Percentiles rank a stretch among this genome's conserved stretches.
Evolutionary conservation across 23 tunicate genomes (phyloP).

Genomic region (Ascidia mentula): DNA sequence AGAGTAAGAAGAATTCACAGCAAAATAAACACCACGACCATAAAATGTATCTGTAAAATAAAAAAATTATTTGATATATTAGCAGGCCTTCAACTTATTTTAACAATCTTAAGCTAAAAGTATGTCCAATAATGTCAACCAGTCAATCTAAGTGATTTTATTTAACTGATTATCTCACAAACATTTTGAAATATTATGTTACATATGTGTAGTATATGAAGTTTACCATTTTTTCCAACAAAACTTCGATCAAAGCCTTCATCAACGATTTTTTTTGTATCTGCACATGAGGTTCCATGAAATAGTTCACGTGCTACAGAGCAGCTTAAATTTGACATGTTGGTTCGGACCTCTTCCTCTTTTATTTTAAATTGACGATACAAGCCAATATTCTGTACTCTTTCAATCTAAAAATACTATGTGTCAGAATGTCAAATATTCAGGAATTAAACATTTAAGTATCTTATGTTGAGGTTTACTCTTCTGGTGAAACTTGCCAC

Average conservation of each 20-base stretch:
- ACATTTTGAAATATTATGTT: no score
- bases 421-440: no score
- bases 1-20: conserved; percentile 12
- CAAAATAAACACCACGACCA: conserved; percentile 16
- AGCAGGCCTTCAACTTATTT: no score
- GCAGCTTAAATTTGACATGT: background rate
- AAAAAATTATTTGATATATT: background rate
- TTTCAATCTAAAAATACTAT: background rate
- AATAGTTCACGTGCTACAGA: background rate
- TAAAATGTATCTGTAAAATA: conserved; percentile 2
- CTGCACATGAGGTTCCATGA: conserved; percentile 4
- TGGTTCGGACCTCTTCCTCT: background rate
- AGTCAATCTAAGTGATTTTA: no score
- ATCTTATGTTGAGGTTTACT: no score
- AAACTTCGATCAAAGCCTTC: conserved; percentile 18
- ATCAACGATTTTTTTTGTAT: background rate
- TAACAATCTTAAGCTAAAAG: no score
- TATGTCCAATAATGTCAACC: no score
- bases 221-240: conserved; percentile 17
- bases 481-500: no score
- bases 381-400: background rate
- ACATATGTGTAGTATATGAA: no score
- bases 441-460: no score
- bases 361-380: background rate
- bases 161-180: no score